Base-by-base conservation (phyloP, 2,113 vertebrate genomes). In the Mobula hypostoma region DNA sequence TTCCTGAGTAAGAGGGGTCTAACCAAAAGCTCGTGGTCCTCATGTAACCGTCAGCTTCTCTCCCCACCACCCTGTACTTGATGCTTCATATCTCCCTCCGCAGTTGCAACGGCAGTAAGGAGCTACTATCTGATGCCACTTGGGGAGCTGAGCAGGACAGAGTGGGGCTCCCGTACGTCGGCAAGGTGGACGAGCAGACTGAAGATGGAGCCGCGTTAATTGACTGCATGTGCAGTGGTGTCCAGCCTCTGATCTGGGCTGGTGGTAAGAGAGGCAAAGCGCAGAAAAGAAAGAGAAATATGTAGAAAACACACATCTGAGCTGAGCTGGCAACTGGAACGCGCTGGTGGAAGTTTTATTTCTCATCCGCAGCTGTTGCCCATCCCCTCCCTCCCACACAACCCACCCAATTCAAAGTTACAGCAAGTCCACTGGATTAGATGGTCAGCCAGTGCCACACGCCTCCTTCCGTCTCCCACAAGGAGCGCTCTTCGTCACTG, bases 291-390 rank as follows among this genome's bases (percentile, higher is more conserved):
- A 48, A 72, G 6, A 88, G 88, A 70, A 72, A 72, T 36, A 92
- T 68, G 63, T 88, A 93, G 68, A 93, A 93, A 88, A 93, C 32
- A 76, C 19, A 93, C 91, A 48, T 14, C 3, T 11, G 70, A 93
- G 27, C 56, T 91, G 12, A 76, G 40, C 74, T 74, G 70, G 70
- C 72, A 40, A 48, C 36, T 93, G 40, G 91, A 93, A 56, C 72
- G 56, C 40, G 91, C 91, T 93, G 91, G 91, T 74, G 66, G 17
- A 72, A 21, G 68, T 56, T 93, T 74, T 93, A 74, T 74, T 93
- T 93, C 70, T 56, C 24, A 5, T 32, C 68, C 9, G n/a, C 29
- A 27, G 21, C 61, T 5, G 17, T n/a, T 29, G 5, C 68, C 66
- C 87, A 29, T 66, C 61, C 88, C 66, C n/a, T 24, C 19, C 48